Conservation (phyloP, 2,113 vertebrate genomes). For the Tonatia bakeri region DNA sequence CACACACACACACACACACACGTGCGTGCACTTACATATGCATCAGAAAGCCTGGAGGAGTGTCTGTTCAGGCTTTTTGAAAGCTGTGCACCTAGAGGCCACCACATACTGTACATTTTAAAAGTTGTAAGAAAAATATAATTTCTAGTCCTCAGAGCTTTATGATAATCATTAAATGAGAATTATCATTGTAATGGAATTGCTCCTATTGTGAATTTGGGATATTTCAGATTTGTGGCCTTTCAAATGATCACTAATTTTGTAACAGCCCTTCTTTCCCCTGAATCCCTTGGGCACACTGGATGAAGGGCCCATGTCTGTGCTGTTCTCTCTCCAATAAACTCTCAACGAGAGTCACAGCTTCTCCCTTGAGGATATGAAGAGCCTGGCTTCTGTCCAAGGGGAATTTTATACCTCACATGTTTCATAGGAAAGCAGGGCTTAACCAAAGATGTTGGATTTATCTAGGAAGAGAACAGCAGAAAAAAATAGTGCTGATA, state of each 20-base stretch:
- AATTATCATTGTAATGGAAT: background rate
- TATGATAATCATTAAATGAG: background rate
- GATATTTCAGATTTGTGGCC: background rate
- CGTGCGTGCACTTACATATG: background rate
- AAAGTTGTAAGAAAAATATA: background rate
- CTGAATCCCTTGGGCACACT: background rate
- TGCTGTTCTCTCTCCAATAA: fast-evolving
- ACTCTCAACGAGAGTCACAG: background rate
- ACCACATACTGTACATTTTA: background rate
- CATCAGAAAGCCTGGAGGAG: background rate
- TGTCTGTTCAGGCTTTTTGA: background rate
- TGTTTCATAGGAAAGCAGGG: constrained; percentile 39
- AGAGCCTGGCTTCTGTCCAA: background rate
- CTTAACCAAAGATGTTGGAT: background rate
- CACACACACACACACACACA: background rate
- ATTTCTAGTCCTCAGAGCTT: background rate
- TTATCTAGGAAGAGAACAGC: background rate
- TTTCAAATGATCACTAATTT: background rate
- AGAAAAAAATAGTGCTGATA: background rate
- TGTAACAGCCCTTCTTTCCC: background rate
- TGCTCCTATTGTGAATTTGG: background rate
- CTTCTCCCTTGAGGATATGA: background rate
- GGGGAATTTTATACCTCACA: background rate
- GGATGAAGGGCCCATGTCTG: background rate
- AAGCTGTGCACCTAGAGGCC: background rate